phyloP scores from a whole-genome alignment of 2,797 vertebrate species.

The Lutjanus campechanus region DNA sequence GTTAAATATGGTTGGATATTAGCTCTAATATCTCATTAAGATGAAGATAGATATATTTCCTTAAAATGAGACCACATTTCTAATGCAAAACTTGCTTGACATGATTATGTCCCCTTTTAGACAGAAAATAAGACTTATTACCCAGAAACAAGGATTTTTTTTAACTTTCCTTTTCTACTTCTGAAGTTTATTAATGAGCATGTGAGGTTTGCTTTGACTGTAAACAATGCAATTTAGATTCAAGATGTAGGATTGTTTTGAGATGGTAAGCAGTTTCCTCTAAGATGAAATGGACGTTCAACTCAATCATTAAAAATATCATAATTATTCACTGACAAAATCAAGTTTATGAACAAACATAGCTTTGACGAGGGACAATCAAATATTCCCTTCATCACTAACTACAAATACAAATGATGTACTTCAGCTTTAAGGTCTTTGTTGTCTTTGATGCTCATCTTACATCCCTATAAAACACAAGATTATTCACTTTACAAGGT shows the following conservation, averaged over 20 bases:
- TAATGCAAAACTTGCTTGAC: no score
- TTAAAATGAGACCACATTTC: no score
- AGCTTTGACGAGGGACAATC: background rate
- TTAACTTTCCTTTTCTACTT: no score
- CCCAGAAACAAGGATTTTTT: no score
- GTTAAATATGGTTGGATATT: no score
- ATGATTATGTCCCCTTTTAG: no score
- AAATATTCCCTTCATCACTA: background rate
- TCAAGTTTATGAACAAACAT: background rate
- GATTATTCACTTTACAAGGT: background rate
- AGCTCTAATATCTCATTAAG: no score
- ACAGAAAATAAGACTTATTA: no score
- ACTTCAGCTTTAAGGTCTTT: background rate
- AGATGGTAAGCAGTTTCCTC: background rate
- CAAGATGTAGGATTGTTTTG: background rate
- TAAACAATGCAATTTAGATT: background rate
- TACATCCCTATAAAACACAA: background rate
- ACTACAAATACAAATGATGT: background rate
- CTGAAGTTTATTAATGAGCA: background rate
- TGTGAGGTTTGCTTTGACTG: background rate
- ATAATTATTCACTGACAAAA: conserved; percentile 1
- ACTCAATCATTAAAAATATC: background rate
- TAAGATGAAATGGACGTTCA: background rate
- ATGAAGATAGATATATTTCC: no score
- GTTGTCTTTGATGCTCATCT: background rate